Base-by-base conservation (phyloP, 2,797 vertebrate species). In the Mastacembelus armatus region DNA sequence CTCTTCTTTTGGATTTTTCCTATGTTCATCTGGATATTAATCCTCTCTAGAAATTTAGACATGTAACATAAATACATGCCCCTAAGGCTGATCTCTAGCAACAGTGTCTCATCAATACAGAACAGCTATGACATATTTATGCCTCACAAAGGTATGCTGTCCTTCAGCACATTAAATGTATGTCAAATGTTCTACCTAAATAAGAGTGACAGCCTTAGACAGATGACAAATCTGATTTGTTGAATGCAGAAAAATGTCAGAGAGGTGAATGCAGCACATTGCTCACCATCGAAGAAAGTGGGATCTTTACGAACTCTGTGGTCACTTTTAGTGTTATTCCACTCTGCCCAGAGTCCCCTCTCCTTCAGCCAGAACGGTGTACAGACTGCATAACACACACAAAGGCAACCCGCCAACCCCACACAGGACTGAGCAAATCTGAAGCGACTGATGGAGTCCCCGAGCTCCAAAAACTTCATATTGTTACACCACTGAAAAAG, bases 351-450 rank as follows among this genome's bases (percentile, higher is more conserved):
- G 33, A 94, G 87, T 33, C 94, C 92, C 21, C 3, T 12, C 8
- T 78, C 63, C 7, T 85, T 87, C 50, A 94, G 68, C 94, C 94
- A 95, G 64, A 40, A 85, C 0, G 93, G 89, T 3, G 88, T 88
- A 80, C 88, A 94, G 43, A 94, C 89, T 0, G 94, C 90, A 0
- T 88, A 94, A 68, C 64, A 62, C 61, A 94, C 85, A 56, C 83
- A 93, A 43, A 92, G 55, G 69, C 93, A 93, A 3, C 94, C 94
- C 8, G 51, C 49, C 52, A 94, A 55, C 8, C 93, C 94, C 67
- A 94, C 44, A 49, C 85, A 90, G 4, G 84, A 92, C 72, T 94
- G 88, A 18, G 57, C 65, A 36, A 93, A 88, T 65, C 93, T 90
- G 78, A 93, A 95, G 49, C 93, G 91, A 74, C 89, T 79, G 22